Conservation (phyloP, 2,113 vertebrate species). For the Illadopsis cleaveri region DNA sequence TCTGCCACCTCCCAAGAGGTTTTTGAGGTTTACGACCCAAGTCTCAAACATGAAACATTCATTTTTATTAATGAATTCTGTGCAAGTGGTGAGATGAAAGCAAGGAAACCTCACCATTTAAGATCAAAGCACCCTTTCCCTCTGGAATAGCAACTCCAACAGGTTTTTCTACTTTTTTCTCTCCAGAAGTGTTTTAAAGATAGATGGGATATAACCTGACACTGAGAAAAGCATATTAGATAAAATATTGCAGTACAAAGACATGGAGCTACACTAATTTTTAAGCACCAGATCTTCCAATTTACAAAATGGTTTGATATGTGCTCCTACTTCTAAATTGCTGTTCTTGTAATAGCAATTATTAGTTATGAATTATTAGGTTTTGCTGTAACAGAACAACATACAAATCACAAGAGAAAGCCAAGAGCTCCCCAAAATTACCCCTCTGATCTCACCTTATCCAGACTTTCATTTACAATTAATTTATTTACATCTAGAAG, state of each 20-base stretch:
- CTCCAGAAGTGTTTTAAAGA: background rate
- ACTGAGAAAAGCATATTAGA: background rate
- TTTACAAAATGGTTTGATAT: background rate
- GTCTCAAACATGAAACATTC: background rate
- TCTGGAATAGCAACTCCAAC: constrained; percentile 28
- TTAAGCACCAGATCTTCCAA: background rate
- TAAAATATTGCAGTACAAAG: background rate
- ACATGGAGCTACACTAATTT: background rate
- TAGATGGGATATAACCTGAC: background rate
- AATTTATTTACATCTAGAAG: background rate
- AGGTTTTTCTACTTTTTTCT: constrained; percentile 22
- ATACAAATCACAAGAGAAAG: background rate
- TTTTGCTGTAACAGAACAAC: background rate
- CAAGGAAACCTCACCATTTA: background rate
- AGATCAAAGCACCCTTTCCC: constrained; percentile 1
- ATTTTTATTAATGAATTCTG: background rate
- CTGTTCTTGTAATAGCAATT: background rate
- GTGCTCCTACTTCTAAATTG: background rate
- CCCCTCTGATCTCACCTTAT: background rate
- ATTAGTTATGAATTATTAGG: background rate
- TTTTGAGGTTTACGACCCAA: background rate
- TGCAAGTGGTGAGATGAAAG: background rate
- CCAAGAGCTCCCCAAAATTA: background rate
- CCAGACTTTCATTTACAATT: background rate
- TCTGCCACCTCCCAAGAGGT: background rate